Base-by-base conservation (phyloP, 2,113 vertebrate species). In the Nansenia antarctica region DNA sequence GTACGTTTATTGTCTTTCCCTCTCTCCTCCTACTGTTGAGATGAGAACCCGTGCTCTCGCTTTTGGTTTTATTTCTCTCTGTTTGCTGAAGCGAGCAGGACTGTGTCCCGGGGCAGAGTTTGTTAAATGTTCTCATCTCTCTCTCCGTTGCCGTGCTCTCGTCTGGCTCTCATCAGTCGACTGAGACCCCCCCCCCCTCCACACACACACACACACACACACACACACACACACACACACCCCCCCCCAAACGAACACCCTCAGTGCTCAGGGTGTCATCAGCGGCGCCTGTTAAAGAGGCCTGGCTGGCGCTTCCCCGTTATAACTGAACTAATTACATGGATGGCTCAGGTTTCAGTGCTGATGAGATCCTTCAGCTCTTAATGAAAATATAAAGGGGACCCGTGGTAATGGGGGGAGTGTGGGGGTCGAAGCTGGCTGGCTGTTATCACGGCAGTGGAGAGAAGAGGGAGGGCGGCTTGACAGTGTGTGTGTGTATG, bases 271-370 rank as follows among this genome's bases (percentile, higher is more conserved):
- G 63, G 63, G 59, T 52, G 69, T 77, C 76, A 74, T 80, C 79
- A 82, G 35, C 35, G 11, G 55, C 24, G 57, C 72, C 49, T 68
- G 72, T 59, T 57, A 69, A 76, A 77, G 70, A 77, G 68, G 73
- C 62, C 63, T 45, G 76, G 61, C 57, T 58, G 59, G 55, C 60
- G 53, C 75, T 81, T 27, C 68, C 67, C 76, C 22, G 75, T 76
- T 81, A 79, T 81, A 74, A 81, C 78, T 82, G 76, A 77, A 80
- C 77, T 84, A 86, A 86, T 82, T 86, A 79, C 71, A 75, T 66
- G 73, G 60, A 71, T 68, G 73, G 74, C 67, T 54, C 70, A 78
- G 79, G 79, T 75, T 72, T 30, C 29, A 62, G 77, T 64, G 63
- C 69, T 79, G 82, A 79, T 79, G 77, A 84, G 76, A 73, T 70